Base-by-base conservation (phyloP, 1,140 invertebrate genomes). In the Chlorops oryzae region DNA sequence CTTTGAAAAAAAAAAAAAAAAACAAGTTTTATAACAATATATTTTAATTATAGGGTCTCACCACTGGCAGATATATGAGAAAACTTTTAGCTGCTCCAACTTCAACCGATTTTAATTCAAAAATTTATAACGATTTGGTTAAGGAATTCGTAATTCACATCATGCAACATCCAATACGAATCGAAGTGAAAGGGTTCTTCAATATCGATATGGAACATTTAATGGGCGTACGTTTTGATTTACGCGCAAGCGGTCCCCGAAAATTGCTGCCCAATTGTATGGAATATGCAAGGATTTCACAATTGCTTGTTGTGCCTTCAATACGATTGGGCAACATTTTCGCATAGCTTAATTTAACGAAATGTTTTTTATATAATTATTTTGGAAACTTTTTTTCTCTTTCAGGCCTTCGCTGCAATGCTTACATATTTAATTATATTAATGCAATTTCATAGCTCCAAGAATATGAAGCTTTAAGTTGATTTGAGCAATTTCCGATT, bases 381-480 rank as follows among this genome's bases (percentile, higher is more conserved):
- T 57, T n/a, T 13, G n/a, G n/a, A 32, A 32, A 32, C 27, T 9
- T 32, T 32, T 32, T 9, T 32, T 32, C n/a, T 32, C n/a, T 32
- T 7, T 20, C 42, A 66, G 63, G 55, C 66, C 21, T 54, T 63
- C 12, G 59, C 63, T 10, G 59, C 59, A 4, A 62, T 63, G 51
- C 59, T 64, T 1, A 62, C 63, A 3, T 63, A 63, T 46, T 13
- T 66, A 7, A 58, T 66, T 24, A 55, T 66, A 3, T 34, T 66
- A 0, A 57, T 63, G 54, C 63, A 66, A 46, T 66, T 66, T 20
- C 56, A 59, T 35, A n/a, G n/a, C n/a, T n/a, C n/a, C n/a, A n/a
- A n/a, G n/a, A n/a, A n/a, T n/a, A n/a, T n/a, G n/a, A n/a, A n/a
- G n/a, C n/a, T n/a, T n/a, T n/a, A n/a, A n/a, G n/a, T n/a, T n/a